Percentiles rank a stretch among this genome's conserved stretches.
Evolutionary conservation across 2,113 vertebrate species (phyloP).

Genomic region (Phalacrocorax aristotelis): DNA sequence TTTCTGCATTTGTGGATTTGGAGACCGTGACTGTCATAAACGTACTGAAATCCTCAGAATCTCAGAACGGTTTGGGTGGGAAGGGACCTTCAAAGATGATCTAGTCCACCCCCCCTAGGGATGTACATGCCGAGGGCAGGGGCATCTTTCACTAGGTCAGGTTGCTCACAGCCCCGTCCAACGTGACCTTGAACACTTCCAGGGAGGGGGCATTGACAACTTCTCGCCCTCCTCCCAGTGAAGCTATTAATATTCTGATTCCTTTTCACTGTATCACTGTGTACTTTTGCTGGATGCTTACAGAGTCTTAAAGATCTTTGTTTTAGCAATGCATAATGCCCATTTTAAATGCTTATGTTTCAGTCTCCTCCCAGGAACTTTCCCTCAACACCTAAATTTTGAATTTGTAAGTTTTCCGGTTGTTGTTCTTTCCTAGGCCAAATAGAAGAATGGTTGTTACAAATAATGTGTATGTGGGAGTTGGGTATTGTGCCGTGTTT

Average conservation of each 20-base stretch:
- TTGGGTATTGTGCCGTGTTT: conserved; percentile 36
- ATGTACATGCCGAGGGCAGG: too few species aligned
- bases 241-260: background rate
- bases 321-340: background rate
- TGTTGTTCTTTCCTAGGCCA: conserved; percentile 50
- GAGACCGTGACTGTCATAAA: background rate
- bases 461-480: conserved; percentile 33
- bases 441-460: conserved; percentile 26
- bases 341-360: conserved; percentile 20
- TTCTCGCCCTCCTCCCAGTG: background rate
- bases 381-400: conserved; percentile 25
- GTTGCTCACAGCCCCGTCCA: too few species aligned
- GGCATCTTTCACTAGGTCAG: too few species aligned
- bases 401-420: conserved; percentile 22
- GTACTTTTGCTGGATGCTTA: background rate
- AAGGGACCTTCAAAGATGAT: too few species aligned
- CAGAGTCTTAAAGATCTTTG: background rate
- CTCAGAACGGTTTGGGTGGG: too few species aligned
- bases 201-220: too few species aligned
- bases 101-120: too few species aligned
- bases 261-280: background rate
- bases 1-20: background rate
- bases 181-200: too few species aligned
- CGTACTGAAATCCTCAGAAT: background rate
- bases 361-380: conserved; percentile 32